Evolutionary conservation across 2,888 invertebrate species (phyloP), one percentile per base, ranked within the genome.

Genomic region (Dryococelus australis): DNA sequence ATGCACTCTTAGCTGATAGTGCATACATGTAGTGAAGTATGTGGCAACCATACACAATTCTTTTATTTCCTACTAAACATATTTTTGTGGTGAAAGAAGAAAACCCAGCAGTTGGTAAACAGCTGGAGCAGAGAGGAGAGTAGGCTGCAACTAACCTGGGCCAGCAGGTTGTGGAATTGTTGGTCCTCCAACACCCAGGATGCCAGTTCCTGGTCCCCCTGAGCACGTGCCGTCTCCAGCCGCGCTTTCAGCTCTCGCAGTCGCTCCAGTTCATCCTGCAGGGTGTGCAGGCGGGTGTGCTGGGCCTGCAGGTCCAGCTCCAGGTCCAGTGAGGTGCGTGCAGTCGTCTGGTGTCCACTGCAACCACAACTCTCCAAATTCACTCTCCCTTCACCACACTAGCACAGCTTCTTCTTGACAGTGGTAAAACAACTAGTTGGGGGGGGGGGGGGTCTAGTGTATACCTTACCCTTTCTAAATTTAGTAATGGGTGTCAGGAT

Each of bases 281-380:
- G 94, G 91, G 97, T 96, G 89, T 96, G 95, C 86, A 98, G 93
- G 88, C 97, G 94, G 24, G 96, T 96, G 92, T 98, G 97, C 91
- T 98, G 98, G 87, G 99, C 99, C 92, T 96, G 97, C 90, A 98
- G 94, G 93, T 99, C 99, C 89, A 99, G 93, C 91, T 98, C 97
- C 89, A 99, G 94, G 93, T 99, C 99, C 86, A 99, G 94, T 0
- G 98, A 98, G 0, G 99, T 99, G 90, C 98, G 94, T 51, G 96
- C 95, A 51, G 95, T 95, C 85, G 53, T 87, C 26, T 83, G 26
- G 26, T 85, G 85, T 27, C 84, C 80, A 79, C 87, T 87, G 47
- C 24, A 84, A 85, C 85, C 35, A n/a, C 51, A 1, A 79, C 24
- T 47, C 47, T 13, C 47, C 1, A 47, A 3, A 13, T 10, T 47